phyloP scores from a whole-genome alignment of 2,888 invertebrate species.

The Leptogaster cylindrica region DNA sequence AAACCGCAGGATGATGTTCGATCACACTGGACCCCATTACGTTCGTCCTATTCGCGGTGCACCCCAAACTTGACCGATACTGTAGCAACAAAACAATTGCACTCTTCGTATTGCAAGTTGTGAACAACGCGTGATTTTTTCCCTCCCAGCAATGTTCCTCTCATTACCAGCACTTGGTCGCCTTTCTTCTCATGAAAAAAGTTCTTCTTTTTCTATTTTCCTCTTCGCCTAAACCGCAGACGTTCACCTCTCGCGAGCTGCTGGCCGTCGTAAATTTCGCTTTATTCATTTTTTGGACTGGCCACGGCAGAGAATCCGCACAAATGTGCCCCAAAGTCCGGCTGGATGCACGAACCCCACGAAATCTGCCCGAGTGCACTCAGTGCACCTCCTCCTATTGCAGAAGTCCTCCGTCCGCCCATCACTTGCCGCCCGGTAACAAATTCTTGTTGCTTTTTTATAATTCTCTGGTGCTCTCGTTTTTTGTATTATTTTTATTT shows the following conservation, averaged over 20 bases:
- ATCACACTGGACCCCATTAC: no score
- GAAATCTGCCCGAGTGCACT: no score
- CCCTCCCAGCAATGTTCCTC: conserved; percentile 12
- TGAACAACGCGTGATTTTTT: conserved; percentile 20
- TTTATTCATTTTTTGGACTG: conserved; percentile 24
- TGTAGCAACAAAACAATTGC: no score
- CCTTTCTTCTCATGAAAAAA: no score
- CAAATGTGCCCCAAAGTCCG: conserved; percentile 14
- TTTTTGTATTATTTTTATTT: no score
- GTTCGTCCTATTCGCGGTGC: no score
- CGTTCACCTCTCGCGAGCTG: conserved; percentile 27
- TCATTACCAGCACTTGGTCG: conserved; percentile 12
- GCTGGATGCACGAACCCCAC: not conserved
- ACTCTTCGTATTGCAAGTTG: conserved; percentile 5
- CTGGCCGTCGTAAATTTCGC: conserved; percentile 23
- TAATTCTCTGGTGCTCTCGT: no score
- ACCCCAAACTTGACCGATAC: no score
- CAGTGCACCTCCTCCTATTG: no score
- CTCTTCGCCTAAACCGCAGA: conserved; percentile 25
- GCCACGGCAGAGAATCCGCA: conserved; percentile 27
- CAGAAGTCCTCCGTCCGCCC: not conserved
- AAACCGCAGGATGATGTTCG: no score
- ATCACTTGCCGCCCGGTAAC: not conserved
- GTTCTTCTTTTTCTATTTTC: not conserved
- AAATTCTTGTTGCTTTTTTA: not conserved